Evolutionary conservation across 2,888 invertebrate genomes (phyloP).

Genomic region (Molorchus minor): DNA sequence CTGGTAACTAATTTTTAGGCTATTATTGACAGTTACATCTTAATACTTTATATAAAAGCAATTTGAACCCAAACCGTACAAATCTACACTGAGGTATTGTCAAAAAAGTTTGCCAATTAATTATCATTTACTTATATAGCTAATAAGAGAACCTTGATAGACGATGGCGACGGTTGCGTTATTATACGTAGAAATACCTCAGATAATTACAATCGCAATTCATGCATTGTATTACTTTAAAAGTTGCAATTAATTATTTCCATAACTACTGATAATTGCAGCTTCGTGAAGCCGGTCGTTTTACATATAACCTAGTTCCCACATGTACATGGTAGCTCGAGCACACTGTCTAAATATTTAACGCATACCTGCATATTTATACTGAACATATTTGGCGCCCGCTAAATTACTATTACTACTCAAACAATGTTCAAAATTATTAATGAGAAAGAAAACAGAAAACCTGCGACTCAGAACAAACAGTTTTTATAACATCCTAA

Average conservation of each 20-base stretch:
- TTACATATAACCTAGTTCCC: constrained; percentile 21
- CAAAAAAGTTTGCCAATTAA: too few species aligned
- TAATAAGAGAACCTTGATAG: too few species aligned
- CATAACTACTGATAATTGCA: constrained; percentile 17
- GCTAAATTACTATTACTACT: constrained; percentile 10
- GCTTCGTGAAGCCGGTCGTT: constrained; percentile 12
- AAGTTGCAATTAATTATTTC: constrained; percentile 20
- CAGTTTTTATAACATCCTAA: not conserved
- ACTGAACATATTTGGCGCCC: constrained; percentile 7
- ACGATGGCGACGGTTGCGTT: too few species aligned
- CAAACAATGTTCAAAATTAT: constrained; percentile 1
- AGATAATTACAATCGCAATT: constrained; percentile 24
- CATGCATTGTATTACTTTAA: constrained; percentile 17
- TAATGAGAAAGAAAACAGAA: not conserved
- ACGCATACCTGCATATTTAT: constrained; percentile 1
- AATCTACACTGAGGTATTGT: too few species aligned
- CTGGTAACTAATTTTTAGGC: too few species aligned
- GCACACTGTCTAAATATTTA: constrained; percentile 16
- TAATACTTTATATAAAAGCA: too few species aligned
- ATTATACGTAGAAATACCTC: constrained; percentile 27
- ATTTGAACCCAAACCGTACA: too few species aligned
- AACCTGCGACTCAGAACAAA: constrained; percentile 1
- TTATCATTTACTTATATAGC: too few species aligned
- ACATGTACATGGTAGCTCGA: constrained; percentile 14
- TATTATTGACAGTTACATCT: too few species aligned